Base-by-base conservation (phyloP, 1,140 invertebrate genomes). In the Ectropis grisescens region DNA sequence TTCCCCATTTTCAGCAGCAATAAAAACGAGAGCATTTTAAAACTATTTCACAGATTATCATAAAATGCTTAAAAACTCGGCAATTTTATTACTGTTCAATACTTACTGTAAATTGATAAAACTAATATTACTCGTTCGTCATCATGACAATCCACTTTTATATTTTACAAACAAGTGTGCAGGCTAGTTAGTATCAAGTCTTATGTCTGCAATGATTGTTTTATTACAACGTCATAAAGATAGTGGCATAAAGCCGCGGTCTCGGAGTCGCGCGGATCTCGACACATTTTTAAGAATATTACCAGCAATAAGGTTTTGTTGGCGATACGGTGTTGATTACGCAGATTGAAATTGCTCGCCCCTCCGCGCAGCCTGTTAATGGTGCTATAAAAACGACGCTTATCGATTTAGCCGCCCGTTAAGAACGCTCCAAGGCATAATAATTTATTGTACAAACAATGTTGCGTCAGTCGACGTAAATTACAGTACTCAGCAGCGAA, bases 311-410 rank as follows among this genome's bases (percentile, higher is more conserved):
- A 62, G 56, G 41, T 53, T 50, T 50, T 27, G 47, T 48, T 49
- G 41, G 47, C 47, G 45, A 65, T 55, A 57, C 48, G 70, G 53
- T 58, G 62, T 71, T 69, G 75, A 80, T 75, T 71, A 66, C 70
- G 55, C 62, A 71, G 62, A 78, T 74, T 72, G 66, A 67, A 62
- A 76, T 72, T 69, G 56, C 42, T 51, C 55, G 48, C 47, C 62
- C 64, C 58, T 67, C 58, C 58, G 61, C 54, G 54, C 42, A 47
- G 64, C 58, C 54, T 55, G 69, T 74, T 74, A 76, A 76, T 74
- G 71, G 71, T 71, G 74, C 61, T 61, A 74, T 79, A 75, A 79
- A 72, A 68, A 68, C 58, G 60, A 56, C 58, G 61, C 67, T 72
- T 80, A 74, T 76, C 65, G 67, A 72, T 61, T 72, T 65, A 68